Base-by-base conservation (phyloP, 2,888 invertebrate species). In the Caenorhabditis sulstoni region DNA sequence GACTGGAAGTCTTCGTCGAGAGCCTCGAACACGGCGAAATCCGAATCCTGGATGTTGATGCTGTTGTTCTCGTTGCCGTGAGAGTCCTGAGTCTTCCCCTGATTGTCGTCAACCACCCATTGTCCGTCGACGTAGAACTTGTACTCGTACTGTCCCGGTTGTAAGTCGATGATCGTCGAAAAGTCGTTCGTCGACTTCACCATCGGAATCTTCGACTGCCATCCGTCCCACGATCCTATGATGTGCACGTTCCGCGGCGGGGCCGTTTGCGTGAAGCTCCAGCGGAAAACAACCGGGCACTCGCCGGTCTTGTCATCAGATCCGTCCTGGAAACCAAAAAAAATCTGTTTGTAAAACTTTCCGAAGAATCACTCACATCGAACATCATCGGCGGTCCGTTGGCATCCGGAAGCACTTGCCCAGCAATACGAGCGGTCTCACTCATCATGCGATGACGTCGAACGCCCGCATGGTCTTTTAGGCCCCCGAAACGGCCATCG, bases 171-270 rank as follows among this genome's bases (percentile, higher is more conserved):
- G 87, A 99, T 99, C 14, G 97, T 97, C 45, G 97, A 96, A 93
- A 99, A 99, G 92, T 99, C 97, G 4, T 95, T 95, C 91, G 97
- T 96, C 78, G 92, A 92, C 88, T 95, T 96, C 0, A 96, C 97
- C 95, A 98, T 95, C 0, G 97, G 97, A 81, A 98, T 94, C 86
- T 91, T 91, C 9, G 95, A 94, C 91, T 96, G 95, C 98, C 98
- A 98, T 81, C 95, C 94, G 58, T 96, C 95, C 89, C 89, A 89
- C 5, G 89, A 89, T 12, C 89, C 89, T 44, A 87, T 82, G 45
- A 89, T 85, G 22, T 81, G 80, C 3, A 89, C 89, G 49, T 70
- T 65, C 14, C 86, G 75, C 22, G 81, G 82, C 47, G 70, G 74
- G 20, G 77, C 67, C 37, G 53, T 59, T 18, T 61, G 61, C 0